phyloP scores from a whole-genome alignment of 2,113 vertebrate species.

The Hylia prasina region DNA sequence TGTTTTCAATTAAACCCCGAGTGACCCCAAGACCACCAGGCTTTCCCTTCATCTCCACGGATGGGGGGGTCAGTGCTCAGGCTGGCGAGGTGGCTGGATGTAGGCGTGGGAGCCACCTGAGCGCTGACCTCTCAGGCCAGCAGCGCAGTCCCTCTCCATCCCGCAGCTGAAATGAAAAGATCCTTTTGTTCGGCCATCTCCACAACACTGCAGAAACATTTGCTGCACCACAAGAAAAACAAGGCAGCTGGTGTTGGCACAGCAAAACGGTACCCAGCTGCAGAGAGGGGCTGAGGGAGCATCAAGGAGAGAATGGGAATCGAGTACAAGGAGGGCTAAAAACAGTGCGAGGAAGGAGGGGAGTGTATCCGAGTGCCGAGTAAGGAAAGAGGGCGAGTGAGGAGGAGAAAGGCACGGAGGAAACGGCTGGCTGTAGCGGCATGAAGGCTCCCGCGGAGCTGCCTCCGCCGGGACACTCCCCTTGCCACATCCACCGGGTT shows the following conservation, averaged over 20 bases:
- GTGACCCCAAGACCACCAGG: rapidly evolving
- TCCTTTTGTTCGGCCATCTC: background rate
- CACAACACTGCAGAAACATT: background rate
- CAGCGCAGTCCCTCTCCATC: background rate
- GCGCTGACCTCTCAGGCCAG: background rate
- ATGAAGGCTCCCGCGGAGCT: background rate
- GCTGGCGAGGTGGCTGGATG: background rate
- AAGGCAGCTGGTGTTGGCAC: background rate
- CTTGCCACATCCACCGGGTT: background rate
- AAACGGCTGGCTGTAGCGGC: background rate
- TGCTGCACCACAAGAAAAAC: background rate
- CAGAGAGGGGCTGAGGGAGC: background rate
- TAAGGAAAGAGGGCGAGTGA: too few species aligned
- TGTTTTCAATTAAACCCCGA: background rate
- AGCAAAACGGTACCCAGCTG: background rate
- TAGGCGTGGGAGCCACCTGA: background rate
- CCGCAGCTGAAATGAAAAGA: background rate
- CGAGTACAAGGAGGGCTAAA: background rate
- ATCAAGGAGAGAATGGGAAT: background rate
- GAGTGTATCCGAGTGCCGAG: rapidly evolving
- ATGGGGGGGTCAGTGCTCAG: background rate
- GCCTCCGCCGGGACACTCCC: background rate
- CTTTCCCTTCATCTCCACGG: rapidly evolving
- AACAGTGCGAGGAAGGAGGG: background rate
- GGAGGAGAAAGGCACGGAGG: too few species aligned